Evolutionary conservation across 2,113 vertebrate species (phyloP), one percentile per base, ranked within the genome.

Genomic region (Marmota flaviventris): DNA sequence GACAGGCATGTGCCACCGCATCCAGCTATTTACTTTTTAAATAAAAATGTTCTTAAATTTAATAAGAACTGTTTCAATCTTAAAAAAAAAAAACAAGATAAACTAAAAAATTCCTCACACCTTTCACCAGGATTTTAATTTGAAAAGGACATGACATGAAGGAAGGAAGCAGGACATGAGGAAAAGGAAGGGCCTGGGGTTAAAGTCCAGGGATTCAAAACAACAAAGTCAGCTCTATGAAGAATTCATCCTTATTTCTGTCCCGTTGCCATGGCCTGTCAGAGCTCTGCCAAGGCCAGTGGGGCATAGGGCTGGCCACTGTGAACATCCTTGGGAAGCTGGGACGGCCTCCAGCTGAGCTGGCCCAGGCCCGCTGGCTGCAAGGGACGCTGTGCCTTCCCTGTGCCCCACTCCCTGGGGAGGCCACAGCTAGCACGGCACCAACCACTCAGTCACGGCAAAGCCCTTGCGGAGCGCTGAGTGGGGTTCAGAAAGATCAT

Each of bases 401-500:
- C 83, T 3, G 29, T 4, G 12, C 2, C 56, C 67, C 0, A n/a
- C 77, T 25, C 25, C 70, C 61, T 63, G 72, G 32, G 37, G 61
- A 37, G 7, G 65, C 12, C 58, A 42, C 48, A 12, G 37, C 82
- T 34, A 42, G 75, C 14, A 25, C n/a, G 8, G 51, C 24, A 56
- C 25, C 63, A 61, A 39, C 1, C 17, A 51, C 2, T 42, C 73
- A 18, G 34, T 27, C 22, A 37, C 3, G 17, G 51, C 3, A 90
- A 58, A 93, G 37, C 75, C 18, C 75, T 22, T 10, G 32, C 53
- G 25, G 24, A 76, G 63, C 67, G 17, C 70, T 4, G 2, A 48
- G 81, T 34, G 48, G 25, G 61, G 75, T 82, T 82, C 56, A 78
- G 82, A 73, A 90, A 73, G 91, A 65, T 51, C 73, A 79, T 77